Evolutionary conservation across 2,888 invertebrate species (phyloP), one percentile per base, ranked within the genome.

Genomic region (Bombylius major): DNA sequence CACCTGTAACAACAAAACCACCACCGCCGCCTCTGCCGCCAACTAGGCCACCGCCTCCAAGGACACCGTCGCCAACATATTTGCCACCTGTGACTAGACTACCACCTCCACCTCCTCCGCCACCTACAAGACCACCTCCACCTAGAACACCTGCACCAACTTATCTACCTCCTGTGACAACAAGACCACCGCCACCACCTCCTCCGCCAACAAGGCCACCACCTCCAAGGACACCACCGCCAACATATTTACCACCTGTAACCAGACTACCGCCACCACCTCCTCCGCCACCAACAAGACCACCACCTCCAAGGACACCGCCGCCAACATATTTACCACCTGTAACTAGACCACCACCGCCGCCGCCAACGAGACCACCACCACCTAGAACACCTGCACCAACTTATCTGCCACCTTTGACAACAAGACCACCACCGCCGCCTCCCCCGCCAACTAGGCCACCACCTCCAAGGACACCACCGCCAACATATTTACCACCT

Each of bases 181-280:
- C 14, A 47, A 14, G 12, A 50, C 50, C 52, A 48, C 56, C 56
- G 61, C 61, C 52, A 23, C 31, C 50, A 57, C 59, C 58, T 46
- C 61, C 56, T 34, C 56, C 33, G 57, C 60, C 55, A 39, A 53
- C 13, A 6, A 46, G 13, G 6, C 8, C 32, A 44, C 60, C 45
- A 47, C 55, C 11, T 39, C 52, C 31, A 59, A 61, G 14, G 14
- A 53, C 46, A 51, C 60, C 55, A 11, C 56, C 60, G 34, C 51
- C 50, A 2, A 23, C 23, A 2, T 23, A 23, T 23, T 23, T 23
- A 57, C 59, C 31, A 60, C 58, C 45, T 23, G 55, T n/a, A 59
- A 61, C 34, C 62, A 60, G 4, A 66, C 67, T 7, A 64, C 65
- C 14, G 53, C 58, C 39, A 12, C 57, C 62, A 9, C 51, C 56